Base-by-base conservation (phyloP, 1,140 invertebrate species). In the Choristoneura fumiferana region DNA sequence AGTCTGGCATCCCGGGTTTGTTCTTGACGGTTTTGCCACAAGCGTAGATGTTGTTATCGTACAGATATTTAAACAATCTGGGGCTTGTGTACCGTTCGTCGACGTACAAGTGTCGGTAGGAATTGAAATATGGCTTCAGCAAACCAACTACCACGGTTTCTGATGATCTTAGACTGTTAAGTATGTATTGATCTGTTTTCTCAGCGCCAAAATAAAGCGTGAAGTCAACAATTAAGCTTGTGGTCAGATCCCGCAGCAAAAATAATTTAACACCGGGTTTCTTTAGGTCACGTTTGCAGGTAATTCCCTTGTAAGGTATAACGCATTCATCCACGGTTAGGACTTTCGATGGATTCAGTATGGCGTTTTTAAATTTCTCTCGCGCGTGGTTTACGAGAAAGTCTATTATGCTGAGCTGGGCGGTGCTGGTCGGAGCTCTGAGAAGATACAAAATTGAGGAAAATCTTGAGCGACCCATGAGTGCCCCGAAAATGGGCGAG, bases 51-150 rank as follows among this genome's bases (percentile, higher is more conserved):
- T 18, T 18, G 10, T 49, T 49, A 6, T 49, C 43, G 12, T 49
- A 49, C 43, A 49, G 18, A 49, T 33, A 49, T 29, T 49, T 49
- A n/a, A 49, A 49, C 8, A 49, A 6, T 12, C 43, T 49, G 9
- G 43, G 43, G 12, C 43, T 49, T 49, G 43, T 49, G 17, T 49
- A 49, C 22, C 43, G 18, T 18, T 49, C 43, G 4, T 49, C 43
- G 17, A 49, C 43, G 17, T 49, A 49, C 18, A 49, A 13, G 18
- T 49, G 43, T 49, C 43, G 18, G 14, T 49, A 49, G 9, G 43
- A 22, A 29, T 49, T 49, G 18, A 22, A 49, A 10, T 22, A 49
- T 22, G 18, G 17, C 43, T 49, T 49, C n/a, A 49, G 12, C 18
- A 49, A 22, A 12, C 18, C 22, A 0, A 18, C 43, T 2, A 49